Evolutionary conservation across 2,113 vertebrate species (phyloP).

Genomic region (Phocoena sinus): DNA sequence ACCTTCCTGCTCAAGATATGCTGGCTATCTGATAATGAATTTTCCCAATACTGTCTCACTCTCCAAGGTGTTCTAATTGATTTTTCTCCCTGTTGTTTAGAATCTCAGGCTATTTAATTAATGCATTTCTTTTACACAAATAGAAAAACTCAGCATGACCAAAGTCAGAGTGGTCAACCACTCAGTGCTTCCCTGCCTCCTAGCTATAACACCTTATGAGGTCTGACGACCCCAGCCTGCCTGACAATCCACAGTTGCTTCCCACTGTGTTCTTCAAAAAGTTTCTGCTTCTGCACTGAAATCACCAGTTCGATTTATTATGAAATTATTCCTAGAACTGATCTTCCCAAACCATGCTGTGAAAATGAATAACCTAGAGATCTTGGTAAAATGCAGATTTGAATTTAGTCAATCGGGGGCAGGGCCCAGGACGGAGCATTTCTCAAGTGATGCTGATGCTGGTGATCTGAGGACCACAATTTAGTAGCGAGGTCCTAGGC

Average conservation of each 20-base stretch:
- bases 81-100: constrained; percentile 65
- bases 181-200: background rate
- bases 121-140: constrained; percentile 54
- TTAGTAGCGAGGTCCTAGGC: background rate
- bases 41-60: constrained; percentile 54
- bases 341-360: background rate
- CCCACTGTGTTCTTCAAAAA: background rate
- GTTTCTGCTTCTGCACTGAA: background rate
- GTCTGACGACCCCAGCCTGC: background rate
- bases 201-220: background rate
- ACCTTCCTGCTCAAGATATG: constrained; percentile 10
- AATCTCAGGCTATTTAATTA: constrained; percentile 64
- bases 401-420: background rate
- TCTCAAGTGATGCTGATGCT: background rate
- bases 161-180: constrained; percentile 46
- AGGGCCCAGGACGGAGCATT: background rate
- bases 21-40: constrained; percentile 46
- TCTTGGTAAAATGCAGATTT: background rate
- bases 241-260: background rate
- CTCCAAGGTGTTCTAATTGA: constrained; percentile 53
- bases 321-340: background rate
- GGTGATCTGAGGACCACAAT: background rate
- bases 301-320: background rate
- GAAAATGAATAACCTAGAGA: background rate
- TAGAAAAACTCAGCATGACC: constrained; percentile 57